These are phyloP conservation scores for Meloidogyne exigua DNA, from an alignment of 1,140 invertebrate species.

Conservation along the genomic window DNA sequence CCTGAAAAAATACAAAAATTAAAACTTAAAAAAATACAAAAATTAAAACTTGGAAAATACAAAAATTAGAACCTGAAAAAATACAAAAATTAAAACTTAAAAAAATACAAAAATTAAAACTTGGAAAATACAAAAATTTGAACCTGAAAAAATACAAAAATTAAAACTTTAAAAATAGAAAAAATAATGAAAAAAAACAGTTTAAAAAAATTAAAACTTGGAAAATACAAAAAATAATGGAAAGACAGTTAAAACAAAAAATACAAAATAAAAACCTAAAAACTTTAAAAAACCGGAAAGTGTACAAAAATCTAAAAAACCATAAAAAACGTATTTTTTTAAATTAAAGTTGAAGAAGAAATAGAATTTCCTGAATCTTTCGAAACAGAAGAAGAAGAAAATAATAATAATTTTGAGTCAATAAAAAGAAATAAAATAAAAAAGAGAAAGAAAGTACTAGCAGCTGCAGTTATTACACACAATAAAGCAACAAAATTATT, in stretches of 20 bases:
- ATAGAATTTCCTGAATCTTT: constrained; percentile 1
- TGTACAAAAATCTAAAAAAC: not conserved
- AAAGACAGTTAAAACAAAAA: too few species aligned
- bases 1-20: not conserved
- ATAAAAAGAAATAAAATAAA: not conserved
- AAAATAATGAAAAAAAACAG: too few species aligned
- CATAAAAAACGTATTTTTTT: not conserved
- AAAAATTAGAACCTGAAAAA: not conserved
- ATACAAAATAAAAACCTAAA: too few species aligned
- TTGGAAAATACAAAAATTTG: too few species aligned
- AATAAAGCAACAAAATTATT: not conserved
- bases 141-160: too few species aligned
- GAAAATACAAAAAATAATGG: too few species aligned
- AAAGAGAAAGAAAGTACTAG: not conserved
- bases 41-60: too few species aligned
- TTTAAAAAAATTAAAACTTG: too few species aligned
- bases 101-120: not conserved
- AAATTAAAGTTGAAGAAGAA: not conserved
- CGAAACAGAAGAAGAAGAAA: not conserved
- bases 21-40: not conserved
- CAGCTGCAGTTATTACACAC: too few species aligned
- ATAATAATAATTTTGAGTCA: not conserved
- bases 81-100: not conserved
- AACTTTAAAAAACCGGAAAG: too few species aligned
- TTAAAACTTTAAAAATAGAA: too few species aligned